Conservation (phyloP, 2,797 vertebrate genomes). For the Microctenopoma steveboyesi region DNA sequence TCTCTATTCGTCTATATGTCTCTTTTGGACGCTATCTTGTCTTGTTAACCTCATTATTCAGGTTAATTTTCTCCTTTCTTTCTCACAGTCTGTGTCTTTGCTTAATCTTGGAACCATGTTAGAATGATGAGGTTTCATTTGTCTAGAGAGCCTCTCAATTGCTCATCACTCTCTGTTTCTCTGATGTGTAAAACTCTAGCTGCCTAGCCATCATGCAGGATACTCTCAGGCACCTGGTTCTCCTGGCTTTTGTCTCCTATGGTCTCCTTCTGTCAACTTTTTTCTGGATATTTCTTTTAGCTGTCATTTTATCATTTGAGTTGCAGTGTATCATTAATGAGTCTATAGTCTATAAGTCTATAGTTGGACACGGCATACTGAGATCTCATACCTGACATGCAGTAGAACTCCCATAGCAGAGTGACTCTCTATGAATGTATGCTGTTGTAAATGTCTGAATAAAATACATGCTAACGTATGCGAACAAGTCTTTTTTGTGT, state of each 20-base stretch:
- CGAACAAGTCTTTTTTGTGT: too few species aligned
- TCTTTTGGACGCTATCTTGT: constrained; percentile 31
- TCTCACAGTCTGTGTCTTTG: background rate
- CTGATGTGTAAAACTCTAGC: constrained; percentile 37
- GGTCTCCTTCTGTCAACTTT: background rate
- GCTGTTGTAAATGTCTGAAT: background rate
- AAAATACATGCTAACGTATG: background rate
- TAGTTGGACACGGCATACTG: background rate
- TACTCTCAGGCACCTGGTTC: constrained; percentile 2
- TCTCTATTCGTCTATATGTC: constrained; percentile 6
- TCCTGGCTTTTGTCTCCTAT: background rate
- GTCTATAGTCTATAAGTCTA: background rate
- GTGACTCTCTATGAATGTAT: background rate
- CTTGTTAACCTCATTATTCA: constrained; percentile 44
- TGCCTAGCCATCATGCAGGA: constrained; percentile 11
- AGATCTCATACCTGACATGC: background rate
- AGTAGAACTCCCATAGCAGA: background rate
- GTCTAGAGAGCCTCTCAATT: constrained; percentile 22
- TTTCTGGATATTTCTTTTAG: constrained; percentile 15
- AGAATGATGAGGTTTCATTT: constrained; percentile 37
- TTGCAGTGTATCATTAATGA: constrained; percentile 15
- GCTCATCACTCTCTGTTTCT: constrained; percentile 18
- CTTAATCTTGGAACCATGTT: constrained; percentile 23
- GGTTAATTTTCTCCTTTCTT: constrained; percentile 34
- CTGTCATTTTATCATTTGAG: constrained; percentile 14